Evolutionary conservation across 1,140 invertebrate species (phyloP).

Genomic region (Hesperophylax magnus): DNA sequence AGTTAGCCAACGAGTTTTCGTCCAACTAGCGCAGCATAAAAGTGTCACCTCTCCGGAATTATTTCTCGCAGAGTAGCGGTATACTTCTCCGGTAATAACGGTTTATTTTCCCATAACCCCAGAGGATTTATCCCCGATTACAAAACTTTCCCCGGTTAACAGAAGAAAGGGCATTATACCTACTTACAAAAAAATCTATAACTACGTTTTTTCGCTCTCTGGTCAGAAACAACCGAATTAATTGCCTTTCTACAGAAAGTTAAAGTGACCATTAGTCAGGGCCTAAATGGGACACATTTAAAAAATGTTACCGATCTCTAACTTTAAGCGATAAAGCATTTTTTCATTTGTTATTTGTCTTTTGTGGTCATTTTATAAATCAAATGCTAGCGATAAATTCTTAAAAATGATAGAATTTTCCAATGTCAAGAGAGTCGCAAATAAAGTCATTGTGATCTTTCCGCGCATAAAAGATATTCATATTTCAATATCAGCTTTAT

Average conservation of each 20-base stretch:
- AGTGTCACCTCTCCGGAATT: background rate
- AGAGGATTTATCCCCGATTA: conserved; percentile 37
- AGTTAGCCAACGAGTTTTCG: too few species aligned
- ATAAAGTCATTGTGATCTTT: too few species aligned
- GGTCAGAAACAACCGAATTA: conserved; percentile 34
- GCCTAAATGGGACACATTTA: background rate
- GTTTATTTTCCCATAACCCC: conserved; percentile 28
- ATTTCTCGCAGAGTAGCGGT: background rate
- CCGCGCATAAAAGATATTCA: too few species aligned
- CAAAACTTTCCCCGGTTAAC: conserved; percentile 5
- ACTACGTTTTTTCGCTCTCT: conserved; percentile 28
- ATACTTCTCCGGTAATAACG: conserved; percentile 19
- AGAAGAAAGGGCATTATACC: conserved; percentile 8
- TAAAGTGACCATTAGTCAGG: conserved; percentile 9
- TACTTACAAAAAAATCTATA: conserved; percentile 20
- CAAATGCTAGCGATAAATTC: too few species aligned
- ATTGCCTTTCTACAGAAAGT: conserved; percentile 22
- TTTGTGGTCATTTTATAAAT: too few species aligned
- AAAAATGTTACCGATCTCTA: background rate
- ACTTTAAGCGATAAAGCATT: background rate
- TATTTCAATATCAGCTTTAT: too few species aligned
- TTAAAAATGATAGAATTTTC: too few species aligned
- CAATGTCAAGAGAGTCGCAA: too few species aligned
- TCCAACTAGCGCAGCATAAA: background rate
- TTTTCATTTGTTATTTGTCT: too few species aligned